Percentiles rank a stretch among this genome's conserved stretches.
Conservation (phyloP, 1,140 invertebrate species). For the Nasonia giraulti region DNA sequence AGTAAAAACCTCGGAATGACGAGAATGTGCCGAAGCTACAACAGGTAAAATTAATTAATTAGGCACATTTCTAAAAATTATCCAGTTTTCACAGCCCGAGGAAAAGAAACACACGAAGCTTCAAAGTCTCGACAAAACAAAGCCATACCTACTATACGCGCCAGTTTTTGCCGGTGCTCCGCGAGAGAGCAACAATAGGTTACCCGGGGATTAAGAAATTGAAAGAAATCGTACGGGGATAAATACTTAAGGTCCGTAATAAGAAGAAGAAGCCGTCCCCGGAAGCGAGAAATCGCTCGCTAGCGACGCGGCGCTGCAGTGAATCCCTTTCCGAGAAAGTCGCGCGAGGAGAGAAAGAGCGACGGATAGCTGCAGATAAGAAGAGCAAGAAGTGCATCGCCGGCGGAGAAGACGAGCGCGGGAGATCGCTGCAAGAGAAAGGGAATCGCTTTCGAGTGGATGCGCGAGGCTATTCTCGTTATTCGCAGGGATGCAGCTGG, state of each 20-base stretch:
- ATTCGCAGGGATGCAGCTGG: too few relatives aligned
- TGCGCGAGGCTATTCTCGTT: neutral
- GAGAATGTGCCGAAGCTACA: too few relatives aligned
- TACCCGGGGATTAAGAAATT: conserved; percentile 9
- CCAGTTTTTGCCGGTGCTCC: neutral
- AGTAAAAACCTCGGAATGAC: too few relatives aligned
- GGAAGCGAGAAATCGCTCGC: conserved; percentile 32
- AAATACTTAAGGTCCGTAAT: too few relatives aligned
- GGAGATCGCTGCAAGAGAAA: neutral
- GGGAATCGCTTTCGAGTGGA: neutral
- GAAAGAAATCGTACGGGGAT: neutral
- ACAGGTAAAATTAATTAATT: too few relatives aligned
- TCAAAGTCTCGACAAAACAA: neutral
- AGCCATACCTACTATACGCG: neutral
- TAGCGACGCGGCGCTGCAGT: neutral
- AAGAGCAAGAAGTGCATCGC: neutral
- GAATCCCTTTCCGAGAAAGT: conserved; percentile 19
- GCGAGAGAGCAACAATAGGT: neutral
- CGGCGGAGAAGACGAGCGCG: too few relatives aligned
- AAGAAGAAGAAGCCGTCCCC: conserved; percentile 20
- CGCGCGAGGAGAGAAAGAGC: neutral
- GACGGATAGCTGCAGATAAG: neutral
- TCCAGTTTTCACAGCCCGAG: too few relatives aligned
- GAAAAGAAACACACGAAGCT: too few relatives aligned
- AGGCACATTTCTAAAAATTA: too few relatives aligned